Base-by-base conservation (phyloP, 2,888 invertebrate species). In the Microctonus aethiopoides region DNA sequence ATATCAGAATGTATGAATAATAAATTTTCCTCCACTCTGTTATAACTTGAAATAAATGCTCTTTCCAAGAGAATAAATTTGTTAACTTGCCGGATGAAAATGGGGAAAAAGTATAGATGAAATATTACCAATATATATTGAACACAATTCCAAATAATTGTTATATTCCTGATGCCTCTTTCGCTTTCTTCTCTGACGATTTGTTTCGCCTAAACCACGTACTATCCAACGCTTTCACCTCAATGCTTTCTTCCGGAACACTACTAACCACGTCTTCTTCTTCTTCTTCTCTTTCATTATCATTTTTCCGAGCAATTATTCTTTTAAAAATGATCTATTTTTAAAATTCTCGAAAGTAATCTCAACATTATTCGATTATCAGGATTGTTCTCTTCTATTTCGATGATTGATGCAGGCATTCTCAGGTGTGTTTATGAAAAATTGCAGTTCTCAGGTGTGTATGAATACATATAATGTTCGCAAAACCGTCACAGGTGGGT, bases 121-220 rank as follows among this genome's bases (percentile, higher is more conserved):
- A 46, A 20, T 46, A 20, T 20, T n/a, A 9, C 16, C n/a, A 3
- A 11, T 39, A 3, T 13, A 5, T 39, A 39, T 39, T n/a, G n/a
- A 6, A 39, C 13, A n/a, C n/a, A 2, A n/a, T 11, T 13, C n/a
- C 13, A 39, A 39, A 16, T n/a, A 9, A 20, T 46, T 46, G 16
- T 46, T 20, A 46, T 5, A 26, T 61, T 24, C 20, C 60, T 36
- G 22, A 63, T 7, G 4, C 51, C 34, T 63, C 62, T 63, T 63
- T 63, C 51, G 62, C 62, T 63, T 63, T 63, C 62, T 63, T 63
- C 62, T 16, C 62, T 41, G 51, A 63, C 29, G 51, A 63, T 63
- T 63, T 63, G 62, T 63, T 32, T 63, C 62, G 62, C 62, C 62
- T 63, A 51, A 51, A 46, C 34, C 6, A 26, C 20, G n/a, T 46